A percentile compares a stretch with the other conserved stretches of the same genome.
Conservation (phyloP, 2,113 vertebrate species). For the Rhinoderma darwinii region DNA sequence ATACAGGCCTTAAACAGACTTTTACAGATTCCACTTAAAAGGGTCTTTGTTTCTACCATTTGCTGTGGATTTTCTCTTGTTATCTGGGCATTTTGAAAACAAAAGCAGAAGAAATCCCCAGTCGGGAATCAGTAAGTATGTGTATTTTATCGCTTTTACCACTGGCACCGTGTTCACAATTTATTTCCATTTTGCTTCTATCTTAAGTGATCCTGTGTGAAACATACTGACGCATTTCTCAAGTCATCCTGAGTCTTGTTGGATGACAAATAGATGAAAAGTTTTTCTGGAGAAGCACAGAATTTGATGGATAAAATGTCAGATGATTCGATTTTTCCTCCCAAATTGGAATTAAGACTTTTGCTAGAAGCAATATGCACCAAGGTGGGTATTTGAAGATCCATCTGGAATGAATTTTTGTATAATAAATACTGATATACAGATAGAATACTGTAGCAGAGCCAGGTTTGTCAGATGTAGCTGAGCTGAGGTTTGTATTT, state of each 20-base stretch:
- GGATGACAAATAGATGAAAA: slow-evolving; percentile 72
- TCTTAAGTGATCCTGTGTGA: slow-evolving; percentile 67
- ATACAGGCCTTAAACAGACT: not conserved
- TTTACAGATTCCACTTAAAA: not conserved
- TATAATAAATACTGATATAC: not conserved
- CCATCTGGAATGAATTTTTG: not conserved
- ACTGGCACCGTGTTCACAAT: slow-evolving; percentile 60
- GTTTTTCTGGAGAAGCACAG: slow-evolving; percentile 70
- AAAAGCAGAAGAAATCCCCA: slow-evolving; percentile 45
- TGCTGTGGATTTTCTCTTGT: slow-evolving; percentile 26
- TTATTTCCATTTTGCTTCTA: slow-evolving; percentile 71
- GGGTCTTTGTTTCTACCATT: not conserved
- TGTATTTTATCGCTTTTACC: slow-evolving; percentile 38
- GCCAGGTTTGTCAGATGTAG: too few relatives aligned
- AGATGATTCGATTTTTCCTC: slow-evolving; percentile 71
- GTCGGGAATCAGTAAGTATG: slow-evolving; percentile 33
- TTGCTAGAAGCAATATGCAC: slow-evolving; percentile 66
- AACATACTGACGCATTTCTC: slow-evolving; percentile 70
- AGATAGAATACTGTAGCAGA: not conserved
- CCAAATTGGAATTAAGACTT: slow-evolving; percentile 67
- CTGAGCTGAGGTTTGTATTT: not conserved
- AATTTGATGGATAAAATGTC: slow-evolving; percentile 73
- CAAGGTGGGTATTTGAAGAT: slow-evolving; percentile 58
- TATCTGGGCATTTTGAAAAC: slow-evolving; percentile 40
- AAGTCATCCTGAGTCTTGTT: slow-evolving; percentile 68